A percentile compares a stretch with the other conserved stretches of the same genome.
Conservation (phyloP, 37 sponge, comb jelly and placozoan genomes). For the Aplysina aerophoba region DNA sequence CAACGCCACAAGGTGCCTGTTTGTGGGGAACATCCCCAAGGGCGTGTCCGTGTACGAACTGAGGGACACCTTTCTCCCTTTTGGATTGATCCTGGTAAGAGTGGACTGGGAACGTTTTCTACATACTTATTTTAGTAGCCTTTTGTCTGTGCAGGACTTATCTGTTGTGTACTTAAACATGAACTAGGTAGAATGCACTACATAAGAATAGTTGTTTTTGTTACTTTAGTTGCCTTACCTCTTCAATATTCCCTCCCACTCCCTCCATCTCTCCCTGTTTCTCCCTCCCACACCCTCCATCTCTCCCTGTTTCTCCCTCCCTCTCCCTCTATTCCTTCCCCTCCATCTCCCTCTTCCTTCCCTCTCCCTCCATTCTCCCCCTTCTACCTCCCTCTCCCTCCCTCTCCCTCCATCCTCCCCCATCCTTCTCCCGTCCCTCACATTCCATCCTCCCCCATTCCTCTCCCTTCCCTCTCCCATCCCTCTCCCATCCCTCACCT, state of each 20-base stretch:
- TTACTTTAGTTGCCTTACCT: neutral
- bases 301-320: neutral
- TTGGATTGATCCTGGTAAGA: constrained; percentile 79
- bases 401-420: neutral
- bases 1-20: constrained; percentile 76
- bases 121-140: no score
- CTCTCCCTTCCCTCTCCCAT: no score
- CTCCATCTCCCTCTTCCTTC: neutral
- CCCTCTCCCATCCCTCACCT: no score
- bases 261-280: neutral
- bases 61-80: constrained; percentile 75
- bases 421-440: neutral
- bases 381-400: neutral
- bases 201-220: no score
- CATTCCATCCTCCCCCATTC: no score
- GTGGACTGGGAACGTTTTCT: neutral
- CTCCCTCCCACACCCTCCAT: neutral
- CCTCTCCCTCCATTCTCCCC: no score
- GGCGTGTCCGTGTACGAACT: constrained; percentile 73
- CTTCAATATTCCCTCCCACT: neutral
- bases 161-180: no score
- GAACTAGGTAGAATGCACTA: no score
- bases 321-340: neutral
- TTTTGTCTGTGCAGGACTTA: no score
- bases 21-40: constrained; percentile 88